phyloP scores from a whole-genome alignment of 2,113 vertebrate genomes.

The Eira barbara region DNA sequence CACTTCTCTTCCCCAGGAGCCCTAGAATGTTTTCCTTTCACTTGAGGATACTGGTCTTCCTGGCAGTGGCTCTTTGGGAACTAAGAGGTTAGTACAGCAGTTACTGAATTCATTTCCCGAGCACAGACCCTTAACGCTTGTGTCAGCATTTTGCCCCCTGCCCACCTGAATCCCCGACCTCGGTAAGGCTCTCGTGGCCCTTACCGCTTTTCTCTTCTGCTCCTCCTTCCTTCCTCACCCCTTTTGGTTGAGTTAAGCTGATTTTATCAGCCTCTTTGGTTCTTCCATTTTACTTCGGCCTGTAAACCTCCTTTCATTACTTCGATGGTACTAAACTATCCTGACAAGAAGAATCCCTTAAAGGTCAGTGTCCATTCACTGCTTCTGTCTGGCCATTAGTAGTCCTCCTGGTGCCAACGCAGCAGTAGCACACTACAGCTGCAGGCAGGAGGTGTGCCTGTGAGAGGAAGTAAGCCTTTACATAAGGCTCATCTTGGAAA shows the following conservation, averaged over 20 bases:
- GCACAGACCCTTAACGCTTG: fast-evolving
- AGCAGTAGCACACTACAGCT: fast-evolving
- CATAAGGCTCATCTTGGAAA: no score
- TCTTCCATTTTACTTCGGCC: neutral
- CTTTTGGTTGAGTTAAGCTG: neutral
- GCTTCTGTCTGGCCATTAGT: fast-evolving
- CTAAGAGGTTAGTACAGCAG: fast-evolving
- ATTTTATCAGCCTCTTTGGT: neutral
- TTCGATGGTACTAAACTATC: fast-evolving
- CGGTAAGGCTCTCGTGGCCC: fast-evolving
- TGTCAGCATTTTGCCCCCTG: fast-evolving
- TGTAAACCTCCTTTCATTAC: neutral
- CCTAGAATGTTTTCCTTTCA: fast-evolving
- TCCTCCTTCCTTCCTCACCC: neutral
- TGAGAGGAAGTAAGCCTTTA: fast-evolving
- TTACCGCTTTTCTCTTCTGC: fast-evolving
- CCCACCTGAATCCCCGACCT: no score
- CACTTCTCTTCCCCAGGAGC: fast-evolving
- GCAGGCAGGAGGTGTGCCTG: fast-evolving
- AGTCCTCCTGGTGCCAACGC: fast-evolving
- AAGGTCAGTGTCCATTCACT: fast-evolving
- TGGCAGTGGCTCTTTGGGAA: neutral
- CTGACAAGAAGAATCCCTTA: neutral
- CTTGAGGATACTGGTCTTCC: neutral
- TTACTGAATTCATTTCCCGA: fast-evolving